A percentile compares a stretch with the other conserved stretches of the same genome.
Conservation (phyloP, 2,113 vertebrate genomes). For the Ptilorrhoa leucosticta region DNA sequence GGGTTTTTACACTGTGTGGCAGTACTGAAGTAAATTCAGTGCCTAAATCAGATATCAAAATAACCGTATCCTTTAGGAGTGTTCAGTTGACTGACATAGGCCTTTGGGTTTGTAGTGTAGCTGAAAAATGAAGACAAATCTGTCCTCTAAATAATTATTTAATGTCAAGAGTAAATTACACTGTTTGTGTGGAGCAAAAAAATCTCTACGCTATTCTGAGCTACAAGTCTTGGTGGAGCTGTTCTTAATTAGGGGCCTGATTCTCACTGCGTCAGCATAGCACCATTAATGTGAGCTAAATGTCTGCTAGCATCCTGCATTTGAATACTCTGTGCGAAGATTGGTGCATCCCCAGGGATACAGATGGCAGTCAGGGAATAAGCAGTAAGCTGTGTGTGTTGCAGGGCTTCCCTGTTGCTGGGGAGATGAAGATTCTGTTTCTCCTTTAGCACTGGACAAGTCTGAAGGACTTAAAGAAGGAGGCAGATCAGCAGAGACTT, state of each 20-base stretch:
- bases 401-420: background rate
- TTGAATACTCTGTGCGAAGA: background rate
- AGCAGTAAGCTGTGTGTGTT: background rate
- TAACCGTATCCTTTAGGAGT: background rate
- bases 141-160: background rate
- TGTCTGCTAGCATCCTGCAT: background rate
- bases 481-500: background rate
- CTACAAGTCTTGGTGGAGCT: background rate
- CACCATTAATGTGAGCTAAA: background rate
- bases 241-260: background rate
- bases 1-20: background rate
- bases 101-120: background rate
- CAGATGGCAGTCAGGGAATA: background rate
- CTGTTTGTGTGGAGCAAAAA: background rate
- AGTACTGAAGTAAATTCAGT: background rate
- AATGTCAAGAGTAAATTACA: background rate
- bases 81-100: background rate
- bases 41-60: background rate
- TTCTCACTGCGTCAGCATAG: background rate
- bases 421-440: background rate
- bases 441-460: background rate
- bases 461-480: background rate
- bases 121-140: background rate
- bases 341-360: background rate
- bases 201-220: background rate